Evolutionary conservation across 2,888 invertebrate species (phyloP).

Genomic region (Trachelus stipa): DNA sequence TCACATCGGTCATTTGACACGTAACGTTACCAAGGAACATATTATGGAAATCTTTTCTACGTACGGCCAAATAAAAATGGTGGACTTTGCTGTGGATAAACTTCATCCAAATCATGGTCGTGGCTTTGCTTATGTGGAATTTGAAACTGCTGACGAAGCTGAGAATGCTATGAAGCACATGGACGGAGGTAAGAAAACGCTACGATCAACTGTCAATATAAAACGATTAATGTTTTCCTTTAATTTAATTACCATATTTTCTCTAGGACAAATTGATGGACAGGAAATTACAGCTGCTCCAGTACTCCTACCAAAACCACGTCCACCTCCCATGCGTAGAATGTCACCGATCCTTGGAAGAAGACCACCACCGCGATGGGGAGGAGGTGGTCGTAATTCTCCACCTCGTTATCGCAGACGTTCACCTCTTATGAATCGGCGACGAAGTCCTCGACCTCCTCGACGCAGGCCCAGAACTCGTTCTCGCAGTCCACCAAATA

Average conservation of each 20-base stretch:
- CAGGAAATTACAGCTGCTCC: conserved; percentile 96
- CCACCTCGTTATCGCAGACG: conserved; percentile 65
- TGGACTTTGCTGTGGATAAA: conserved; percentile 92
- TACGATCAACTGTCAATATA: conserved; percentile 2
- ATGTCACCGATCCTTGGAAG: conserved; percentile 65
- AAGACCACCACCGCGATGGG: conserved; percentile 71
- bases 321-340: conserved; percentile 69
- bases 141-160: conserved; percentile 92
- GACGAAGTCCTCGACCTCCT: conserved; percentile 71
- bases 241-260: conserved; percentile 9
- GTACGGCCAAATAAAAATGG: conserved; percentile 86
- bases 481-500: conserved; percentile 69
- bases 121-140: conserved; percentile 96
- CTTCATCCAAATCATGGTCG: conserved; percentile 89
- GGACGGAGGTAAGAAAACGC: conserved; percentile 84
- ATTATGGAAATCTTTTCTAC: conserved; percentile 91
- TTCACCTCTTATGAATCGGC: conserved; percentile 68
- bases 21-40: conserved; percentile 93
- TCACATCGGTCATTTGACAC: conserved; percentile 91
- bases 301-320: conserved; percentile 84
- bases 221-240: background rate
- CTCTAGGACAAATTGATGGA: conserved; percentile 90
- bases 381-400: conserved; percentile 67
- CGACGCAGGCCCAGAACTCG: conserved; percentile 72
- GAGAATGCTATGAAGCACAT: conserved; percentile 99